Percentiles rank a stretch among this genome's conserved stretches.
Evolutionary conservation across 2,888 invertebrate species (phyloP).

Genomic region (Caenorhabditis plicata): DNA sequence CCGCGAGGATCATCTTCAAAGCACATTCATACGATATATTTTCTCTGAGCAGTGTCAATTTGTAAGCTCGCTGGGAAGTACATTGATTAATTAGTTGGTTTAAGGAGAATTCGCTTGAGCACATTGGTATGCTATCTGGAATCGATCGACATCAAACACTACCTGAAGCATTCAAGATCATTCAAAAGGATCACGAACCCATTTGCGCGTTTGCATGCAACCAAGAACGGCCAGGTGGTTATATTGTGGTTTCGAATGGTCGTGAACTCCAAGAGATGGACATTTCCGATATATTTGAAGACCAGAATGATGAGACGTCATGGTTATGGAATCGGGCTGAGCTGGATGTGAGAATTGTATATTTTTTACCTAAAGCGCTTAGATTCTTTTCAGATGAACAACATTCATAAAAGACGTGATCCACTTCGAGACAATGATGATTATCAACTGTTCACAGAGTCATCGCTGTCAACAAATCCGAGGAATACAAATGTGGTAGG

Average conservation of each 20-base stretch:
- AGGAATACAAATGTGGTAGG: slow-evolving; percentile 45
- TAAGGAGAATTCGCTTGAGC: slow-evolving; percentile 13
- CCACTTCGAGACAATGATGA: slow-evolving; percentile 63
- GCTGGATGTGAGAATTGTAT: slow-evolving; percentile 77
- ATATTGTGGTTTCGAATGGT: slow-evolving; percentile 85
- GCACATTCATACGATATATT: slow-evolving; percentile 90
- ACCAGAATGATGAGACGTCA: slow-evolving; percentile 72
- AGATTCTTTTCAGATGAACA: slow-evolving; percentile 22
- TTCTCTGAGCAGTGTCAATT: slow-evolving; percentile 70
- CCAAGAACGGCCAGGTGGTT: slow-evolving; percentile 76
- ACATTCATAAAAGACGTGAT: slow-evolving; percentile 26
- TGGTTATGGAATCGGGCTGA: slow-evolving; percentile 98
- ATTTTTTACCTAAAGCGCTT: slow-evolving; percentile 70
- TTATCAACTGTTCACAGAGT: slow-evolving; percentile 56
- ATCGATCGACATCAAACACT: slow-evolving; percentile 20
- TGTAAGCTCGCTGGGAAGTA: slow-evolving; percentile 6
- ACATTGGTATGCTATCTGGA: slow-evolving; percentile 14
- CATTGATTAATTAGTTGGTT: slow-evolving; percentile 1
- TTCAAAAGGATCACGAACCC: slow-evolving; percentile 97
- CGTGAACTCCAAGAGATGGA: slow-evolving; percentile 97
- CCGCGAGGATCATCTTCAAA: slow-evolving; percentile 86
- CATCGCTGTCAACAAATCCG: not conserved
- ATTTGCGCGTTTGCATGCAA: slow-evolving; percentile 86
- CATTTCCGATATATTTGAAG: slow-evolving; percentile 84
- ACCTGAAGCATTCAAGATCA: slow-evolving; percentile 84